Evolutionary conservation across 1,140 invertebrate genomes (phyloP).

Genomic region (Neodiprion virginianus): DNA sequence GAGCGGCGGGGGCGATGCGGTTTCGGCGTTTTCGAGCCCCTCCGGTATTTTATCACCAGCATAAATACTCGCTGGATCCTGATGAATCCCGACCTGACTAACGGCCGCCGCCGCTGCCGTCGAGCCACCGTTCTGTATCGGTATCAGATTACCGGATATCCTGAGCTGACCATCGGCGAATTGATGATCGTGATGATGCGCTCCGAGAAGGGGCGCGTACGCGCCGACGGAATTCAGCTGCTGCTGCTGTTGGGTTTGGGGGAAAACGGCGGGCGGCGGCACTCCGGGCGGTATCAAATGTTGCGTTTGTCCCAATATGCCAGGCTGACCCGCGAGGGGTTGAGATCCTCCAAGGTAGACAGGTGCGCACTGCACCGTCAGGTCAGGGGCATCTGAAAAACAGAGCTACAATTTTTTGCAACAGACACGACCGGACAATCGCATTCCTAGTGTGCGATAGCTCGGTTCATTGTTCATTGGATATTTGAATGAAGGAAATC

Average conservation of each 20-base stretch:
- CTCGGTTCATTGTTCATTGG: too few relatives aligned
- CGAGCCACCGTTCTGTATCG: constrained; percentile 38
- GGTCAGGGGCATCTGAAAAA: constrained; percentile 28
- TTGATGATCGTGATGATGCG: constrained; percentile 32
- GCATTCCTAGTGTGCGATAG: neutral
- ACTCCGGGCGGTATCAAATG: constrained; percentile 38
- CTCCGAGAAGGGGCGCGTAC: constrained; percentile 27
- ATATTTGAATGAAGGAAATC: too few relatives aligned
- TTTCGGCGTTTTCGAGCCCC: constrained; percentile 7
- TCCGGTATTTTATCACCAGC: neutral
- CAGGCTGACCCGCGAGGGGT: constrained; percentile 22
- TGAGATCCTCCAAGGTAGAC: constrained; percentile 40
- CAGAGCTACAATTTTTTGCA: neutral
- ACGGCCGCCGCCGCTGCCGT: neutral
- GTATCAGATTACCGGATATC: constrained; percentile 39
- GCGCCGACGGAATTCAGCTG: constrained; percentile 34
- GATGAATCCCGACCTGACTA: neutral
- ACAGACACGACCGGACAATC: neutral
- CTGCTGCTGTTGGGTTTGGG: constrained; percentile 37
- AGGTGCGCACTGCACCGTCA: constrained; percentile 34
- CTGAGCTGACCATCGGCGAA: constrained; percentile 35
- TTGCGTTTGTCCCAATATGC: constrained; percentile 30
- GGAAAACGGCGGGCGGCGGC: constrained; percentile 36
- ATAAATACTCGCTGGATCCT: neutral
- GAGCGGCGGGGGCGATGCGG: constrained; percentile 59